Conservation (phyloP, 2,113 vertebrate species). For the Megaceryle maxima region DNA sequence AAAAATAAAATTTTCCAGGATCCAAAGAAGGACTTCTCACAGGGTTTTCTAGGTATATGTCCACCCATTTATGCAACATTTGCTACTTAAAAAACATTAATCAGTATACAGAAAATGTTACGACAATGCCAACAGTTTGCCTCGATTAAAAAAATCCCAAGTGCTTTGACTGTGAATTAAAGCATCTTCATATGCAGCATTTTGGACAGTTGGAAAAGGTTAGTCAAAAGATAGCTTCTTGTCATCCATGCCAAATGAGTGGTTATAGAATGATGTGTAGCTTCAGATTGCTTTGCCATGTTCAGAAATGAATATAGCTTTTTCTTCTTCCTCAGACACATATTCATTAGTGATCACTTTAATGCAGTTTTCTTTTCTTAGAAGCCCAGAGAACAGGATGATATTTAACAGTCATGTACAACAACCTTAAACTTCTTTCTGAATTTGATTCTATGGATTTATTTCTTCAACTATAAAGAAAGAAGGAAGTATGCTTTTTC, state of each 20-base stretch:
- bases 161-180: slow-evolving; percentile 66
- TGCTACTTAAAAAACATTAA: slow-evolving; percentile 54
- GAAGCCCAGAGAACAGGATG: slow-evolving; percentile 36
- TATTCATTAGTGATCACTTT: slow-evolving; percentile 72
- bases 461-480: slow-evolving; percentile 60
- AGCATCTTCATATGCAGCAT: slow-evolving; percentile 74
- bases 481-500: slow-evolving; percentile 53
- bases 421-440: slow-evolving; percentile 65
- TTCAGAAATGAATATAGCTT: slow-evolving; percentile 77
- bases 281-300: slow-evolving; percentile 77
- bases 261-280: slow-evolving; percentile 68
- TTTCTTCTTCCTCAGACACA: slow-evolving; percentile 82
- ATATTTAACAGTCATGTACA: slow-evolving; percentile 43
- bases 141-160: slow-evolving; percentile 65
- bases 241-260: slow-evolving; percentile 69
- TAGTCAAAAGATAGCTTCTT: slow-evolving; percentile 78
- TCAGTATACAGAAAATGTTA: slow-evolving; percentile 57
- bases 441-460: slow-evolving; percentile 28
- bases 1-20: slow-evolving; percentile 70
- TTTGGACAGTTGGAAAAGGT: slow-evolving; percentile 65
- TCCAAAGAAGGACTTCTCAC: slow-evolving; percentile 62
- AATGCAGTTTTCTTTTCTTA: slow-evolving; percentile 61
- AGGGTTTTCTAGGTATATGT: slow-evolving; percentile 68
- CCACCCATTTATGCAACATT: slow-evolving; percentile 76
- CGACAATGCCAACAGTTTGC: slow-evolving; percentile 62